These are phyloP conservation scores for Oreochromis aureus DNA, from an alignment of 2,113 vertebrate genomes.

Conservation along the genomic window DNA sequence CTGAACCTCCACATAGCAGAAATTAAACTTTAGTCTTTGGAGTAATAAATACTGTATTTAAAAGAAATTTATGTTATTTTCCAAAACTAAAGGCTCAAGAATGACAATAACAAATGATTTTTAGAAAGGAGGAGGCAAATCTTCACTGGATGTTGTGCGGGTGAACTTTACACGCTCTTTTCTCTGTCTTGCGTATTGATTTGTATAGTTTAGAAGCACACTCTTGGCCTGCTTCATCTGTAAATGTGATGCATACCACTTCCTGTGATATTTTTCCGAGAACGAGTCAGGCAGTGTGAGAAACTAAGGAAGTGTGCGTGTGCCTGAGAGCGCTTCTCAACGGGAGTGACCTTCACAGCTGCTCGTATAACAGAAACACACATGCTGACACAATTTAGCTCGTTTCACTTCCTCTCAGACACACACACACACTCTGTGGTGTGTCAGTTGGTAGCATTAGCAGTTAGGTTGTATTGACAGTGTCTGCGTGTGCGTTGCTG, in stretches of 20 bases:
- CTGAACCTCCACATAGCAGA: background rate
- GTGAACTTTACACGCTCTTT: background rate
- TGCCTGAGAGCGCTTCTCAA: background rate
- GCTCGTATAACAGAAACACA: background rate
- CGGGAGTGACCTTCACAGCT: background rate
- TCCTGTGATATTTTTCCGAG: background rate
- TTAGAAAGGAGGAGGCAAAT: background rate
- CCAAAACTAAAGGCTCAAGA: background rate
- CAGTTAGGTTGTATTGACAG: background rate
- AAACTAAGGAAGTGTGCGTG: background rate
- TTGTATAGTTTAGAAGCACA: background rate
- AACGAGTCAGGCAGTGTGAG: background rate
- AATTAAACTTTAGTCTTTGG: background rate
- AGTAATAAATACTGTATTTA: background rate
- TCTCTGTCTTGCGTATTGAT: background rate
- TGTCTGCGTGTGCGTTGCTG: background rate
- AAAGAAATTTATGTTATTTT: background rate
- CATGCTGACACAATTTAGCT: background rate
- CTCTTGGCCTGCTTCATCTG: background rate
- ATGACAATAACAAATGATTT: background rate
- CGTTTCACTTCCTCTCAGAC: slow-evolving; percentile 10
- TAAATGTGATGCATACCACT: background rate
- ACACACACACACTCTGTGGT: background rate
- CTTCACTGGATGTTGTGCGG: background rate
- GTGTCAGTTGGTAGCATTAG: background rate